phyloP scores from a whole-genome alignment of 1,140 invertebrate genomes.

The Drosophila pallidifrons region DNA sequence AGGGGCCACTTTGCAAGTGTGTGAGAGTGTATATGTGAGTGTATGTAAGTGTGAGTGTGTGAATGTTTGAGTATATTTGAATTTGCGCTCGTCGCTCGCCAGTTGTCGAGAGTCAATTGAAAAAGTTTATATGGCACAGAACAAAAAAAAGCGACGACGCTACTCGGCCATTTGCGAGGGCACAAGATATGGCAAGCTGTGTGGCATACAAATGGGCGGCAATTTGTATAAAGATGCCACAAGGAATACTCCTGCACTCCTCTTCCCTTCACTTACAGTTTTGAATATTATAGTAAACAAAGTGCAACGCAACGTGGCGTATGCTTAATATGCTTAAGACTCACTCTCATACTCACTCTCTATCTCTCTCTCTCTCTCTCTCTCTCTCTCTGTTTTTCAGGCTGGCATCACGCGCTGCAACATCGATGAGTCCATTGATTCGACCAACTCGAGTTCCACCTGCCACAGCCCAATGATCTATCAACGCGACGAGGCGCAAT shows the following conservation, averaged over 20 bases:
- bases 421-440: conserved; percentile 83
- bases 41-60: conserved; percentile 5
- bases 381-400: conserved; percentile 38
- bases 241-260: conserved; percentile 14
- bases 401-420: conserved; percentile 84
- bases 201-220: conserved; percentile 56
- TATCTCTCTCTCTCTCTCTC: not conserved
- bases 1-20: conserved; percentile 63
- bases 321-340: conserved; percentile 16
- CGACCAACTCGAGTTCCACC: conserved; percentile 82
- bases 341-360: not conserved
- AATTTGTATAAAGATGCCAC: conserved; percentile 74
- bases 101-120: conserved; percentile 78
- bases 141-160: conserved; percentile 17
- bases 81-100: conserved; percentile 56
- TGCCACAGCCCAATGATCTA: conserved; percentile 84
- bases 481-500: conserved; percentile 82
- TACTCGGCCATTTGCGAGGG: conserved; percentile 25
- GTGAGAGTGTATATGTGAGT: too few species aligned
- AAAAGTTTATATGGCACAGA: conserved; percentile 61
- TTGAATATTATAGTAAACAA: conserved; percentile 13
- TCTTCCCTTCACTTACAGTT: conserved; percentile 5
- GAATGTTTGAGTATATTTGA: conserved; percentile 28
- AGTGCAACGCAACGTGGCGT: conserved; percentile 10
- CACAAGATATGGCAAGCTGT: not conserved